phyloP scores from a whole-genome alignment of 2,113 vertebrate genomes.

The Garra rufa region DNA sequence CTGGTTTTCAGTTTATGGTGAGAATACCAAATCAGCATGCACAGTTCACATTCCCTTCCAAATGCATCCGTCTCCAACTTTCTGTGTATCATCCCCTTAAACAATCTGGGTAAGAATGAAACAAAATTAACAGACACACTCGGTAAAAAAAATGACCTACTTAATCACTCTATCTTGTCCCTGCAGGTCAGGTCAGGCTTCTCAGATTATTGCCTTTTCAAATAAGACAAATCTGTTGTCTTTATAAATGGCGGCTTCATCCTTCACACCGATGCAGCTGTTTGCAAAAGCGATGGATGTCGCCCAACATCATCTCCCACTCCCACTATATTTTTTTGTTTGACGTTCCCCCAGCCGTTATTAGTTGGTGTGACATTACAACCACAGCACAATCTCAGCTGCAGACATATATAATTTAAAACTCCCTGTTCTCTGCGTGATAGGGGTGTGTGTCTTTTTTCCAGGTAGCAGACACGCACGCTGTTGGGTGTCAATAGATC shows the following conservation, averaged over 20 bases:
- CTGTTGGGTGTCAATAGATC: constrained; percentile 24
- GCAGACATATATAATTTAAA: constrained; percentile 40
- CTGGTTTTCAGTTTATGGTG: neutral
- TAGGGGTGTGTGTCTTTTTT: neutral
- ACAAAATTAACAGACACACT: neutral
- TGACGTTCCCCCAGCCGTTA: neutral
- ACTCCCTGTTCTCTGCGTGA: neutral
- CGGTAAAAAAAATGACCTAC: neutral
- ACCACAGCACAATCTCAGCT: constrained; percentile 30
- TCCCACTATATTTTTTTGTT: neutral
- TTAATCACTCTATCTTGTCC: neutral
- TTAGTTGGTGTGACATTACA: constrained; percentile 40
- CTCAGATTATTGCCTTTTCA: constrained; percentile 3
- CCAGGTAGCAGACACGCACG: neutral
- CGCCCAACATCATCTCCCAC: constrained; percentile 1
- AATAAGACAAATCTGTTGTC: constrained; percentile 32
- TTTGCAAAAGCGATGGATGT: constrained; percentile 16
- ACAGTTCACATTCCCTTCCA: neutral
- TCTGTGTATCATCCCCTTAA: neutral
- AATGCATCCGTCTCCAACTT: neutral
- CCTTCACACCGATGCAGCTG: constrained; percentile 14
- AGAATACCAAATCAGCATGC: constrained; percentile 16
- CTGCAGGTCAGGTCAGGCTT: neutral
- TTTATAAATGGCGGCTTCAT: neutral
- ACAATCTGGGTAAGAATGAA: neutral